phyloP scores from a whole-genome alignment of 2,113 vertebrate genomes.

The Falcunculus frontatus region DNA sequence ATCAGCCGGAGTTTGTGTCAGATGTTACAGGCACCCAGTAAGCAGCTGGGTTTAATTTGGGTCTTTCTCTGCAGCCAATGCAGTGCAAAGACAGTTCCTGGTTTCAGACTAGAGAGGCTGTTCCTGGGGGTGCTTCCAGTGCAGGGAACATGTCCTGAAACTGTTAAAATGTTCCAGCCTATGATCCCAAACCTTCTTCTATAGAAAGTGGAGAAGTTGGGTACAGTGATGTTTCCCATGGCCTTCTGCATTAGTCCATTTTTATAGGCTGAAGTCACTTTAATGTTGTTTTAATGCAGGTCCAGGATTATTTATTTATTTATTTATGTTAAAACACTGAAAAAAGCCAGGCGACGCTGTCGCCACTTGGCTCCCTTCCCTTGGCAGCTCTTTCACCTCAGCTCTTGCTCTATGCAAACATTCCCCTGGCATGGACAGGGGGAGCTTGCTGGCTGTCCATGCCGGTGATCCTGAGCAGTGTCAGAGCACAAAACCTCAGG shows the following conservation, averaged over 20 bases:
- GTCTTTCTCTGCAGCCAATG: not conserved
- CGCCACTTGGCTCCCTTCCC: not conserved
- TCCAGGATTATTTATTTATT: not conserved
- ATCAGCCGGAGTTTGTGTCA: not conserved
- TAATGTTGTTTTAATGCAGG: not conserved
- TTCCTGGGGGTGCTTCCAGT: not conserved
- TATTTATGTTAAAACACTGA: not conserved
- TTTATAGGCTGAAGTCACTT: not conserved
- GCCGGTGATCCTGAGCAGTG: fast-evolving
- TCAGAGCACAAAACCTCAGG: not conserved
- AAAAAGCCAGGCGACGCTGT: not conserved
- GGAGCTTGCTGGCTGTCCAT: not conserved
- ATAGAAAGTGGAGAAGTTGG: not conserved
- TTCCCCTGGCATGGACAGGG: not conserved
- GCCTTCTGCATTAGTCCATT: not conserved
- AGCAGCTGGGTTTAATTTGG: not conserved
- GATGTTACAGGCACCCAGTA: not conserved
- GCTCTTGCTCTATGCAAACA: not conserved
- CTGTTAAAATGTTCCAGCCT: not conserved
- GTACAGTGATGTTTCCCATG: not conserved
- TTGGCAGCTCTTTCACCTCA: not conserved
- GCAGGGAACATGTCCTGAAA: not conserved
- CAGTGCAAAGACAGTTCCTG: not conserved
- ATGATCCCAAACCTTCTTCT: not conserved
- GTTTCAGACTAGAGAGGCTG: not conserved